Conservation (phyloP, 2,113 vertebrate species). For the Naja naja region DNA sequence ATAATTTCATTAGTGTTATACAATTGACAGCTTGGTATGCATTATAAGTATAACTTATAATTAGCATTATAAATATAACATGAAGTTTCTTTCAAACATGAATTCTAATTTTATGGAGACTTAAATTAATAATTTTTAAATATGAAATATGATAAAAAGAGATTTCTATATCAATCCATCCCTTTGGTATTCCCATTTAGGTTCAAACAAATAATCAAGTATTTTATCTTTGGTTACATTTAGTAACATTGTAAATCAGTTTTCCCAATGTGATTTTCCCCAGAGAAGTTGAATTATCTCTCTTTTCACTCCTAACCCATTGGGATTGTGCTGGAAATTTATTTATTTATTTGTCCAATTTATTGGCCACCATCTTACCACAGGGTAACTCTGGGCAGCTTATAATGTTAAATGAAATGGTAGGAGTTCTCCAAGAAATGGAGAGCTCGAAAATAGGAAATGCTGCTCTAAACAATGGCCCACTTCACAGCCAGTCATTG, state of each 20-base stretch:
- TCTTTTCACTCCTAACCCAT: not conserved
- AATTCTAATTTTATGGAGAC: not conserved
- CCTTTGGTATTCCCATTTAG: constrained; percentile 14
- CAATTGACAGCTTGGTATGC: constrained; percentile 45
- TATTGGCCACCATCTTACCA: not conserved
- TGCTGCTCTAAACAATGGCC: constrained; percentile 42
- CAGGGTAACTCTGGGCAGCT: not conserved
- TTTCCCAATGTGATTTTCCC: not conserved
- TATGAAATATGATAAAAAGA: constrained; percentile 17
- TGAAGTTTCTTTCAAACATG: not conserved
- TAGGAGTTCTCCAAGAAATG: not conserved
- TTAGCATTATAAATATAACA: constrained; percentile 19
- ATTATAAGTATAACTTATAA: not conserved
- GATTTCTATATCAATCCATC: not conserved
- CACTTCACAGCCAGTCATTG: constrained; percentile 43
- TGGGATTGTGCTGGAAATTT: not conserved
- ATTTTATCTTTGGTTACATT: constrained; percentile 39
- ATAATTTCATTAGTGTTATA: constrained; percentile 31
- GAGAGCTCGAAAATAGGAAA: not conserved
- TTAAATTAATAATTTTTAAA: not conserved
- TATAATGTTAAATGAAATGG: not conserved
- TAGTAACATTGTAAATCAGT: constrained; percentile 30
- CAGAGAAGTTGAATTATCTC: not conserved
- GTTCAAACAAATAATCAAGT: constrained; percentile 19
- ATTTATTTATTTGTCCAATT: not conserved